Conservation (phyloP, 2,888 invertebrate species). For the Apotomis betuletana region DNA sequence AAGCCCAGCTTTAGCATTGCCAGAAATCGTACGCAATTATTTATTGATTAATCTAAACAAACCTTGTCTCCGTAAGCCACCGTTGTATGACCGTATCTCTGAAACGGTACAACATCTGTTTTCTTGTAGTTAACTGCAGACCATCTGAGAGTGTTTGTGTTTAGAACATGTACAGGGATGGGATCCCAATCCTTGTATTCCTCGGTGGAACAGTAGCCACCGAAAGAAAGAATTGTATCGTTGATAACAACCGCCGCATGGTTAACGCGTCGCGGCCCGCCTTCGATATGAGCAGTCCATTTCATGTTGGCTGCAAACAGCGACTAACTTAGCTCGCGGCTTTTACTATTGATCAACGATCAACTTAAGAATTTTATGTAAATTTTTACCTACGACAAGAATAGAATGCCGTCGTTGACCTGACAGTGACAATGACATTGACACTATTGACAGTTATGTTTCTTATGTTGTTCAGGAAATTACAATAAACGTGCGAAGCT, state of each 20-base stretch:
- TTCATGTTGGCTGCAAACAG: slow-evolving; percentile 78
- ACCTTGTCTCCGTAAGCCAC: slow-evolving; percentile 89
- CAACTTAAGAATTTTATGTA: slow-evolving; percentile 22
- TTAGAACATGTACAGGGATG: slow-evolving; percentile 93
- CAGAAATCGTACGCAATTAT: not conserved
- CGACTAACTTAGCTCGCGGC: slow-evolving; percentile 14
- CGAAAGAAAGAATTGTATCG: slow-evolving; percentile 93
- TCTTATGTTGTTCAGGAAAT: not conserved
- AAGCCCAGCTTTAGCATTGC: not conserved
- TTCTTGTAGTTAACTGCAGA: slow-evolving; percentile 78
- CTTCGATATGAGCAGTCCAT: slow-evolving; percentile 94
- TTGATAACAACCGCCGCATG: slow-evolving; percentile 94
- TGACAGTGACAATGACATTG: slow-evolving; percentile 34
- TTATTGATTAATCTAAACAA: slow-evolving; percentile 38
- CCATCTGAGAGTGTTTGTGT: slow-evolving; percentile 88
- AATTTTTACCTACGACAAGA: slow-evolving; percentile 20
- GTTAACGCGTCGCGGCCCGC: slow-evolving; percentile 95
- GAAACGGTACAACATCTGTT: slow-evolving; percentile 86
- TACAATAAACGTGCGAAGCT: not conserved
- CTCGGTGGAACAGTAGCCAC: slow-evolving; percentile 95
- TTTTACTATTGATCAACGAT: slow-evolving; percentile 24
- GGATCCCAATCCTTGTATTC: slow-evolving; percentile 89
- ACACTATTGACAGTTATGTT: not conserved
- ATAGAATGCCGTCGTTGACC: not conserved
- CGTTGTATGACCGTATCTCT: slow-evolving; percentile 96